phyloP scores from a whole-genome alignment of 2,113 vertebrate genomes.

The Pterocles orientalis region DNA sequence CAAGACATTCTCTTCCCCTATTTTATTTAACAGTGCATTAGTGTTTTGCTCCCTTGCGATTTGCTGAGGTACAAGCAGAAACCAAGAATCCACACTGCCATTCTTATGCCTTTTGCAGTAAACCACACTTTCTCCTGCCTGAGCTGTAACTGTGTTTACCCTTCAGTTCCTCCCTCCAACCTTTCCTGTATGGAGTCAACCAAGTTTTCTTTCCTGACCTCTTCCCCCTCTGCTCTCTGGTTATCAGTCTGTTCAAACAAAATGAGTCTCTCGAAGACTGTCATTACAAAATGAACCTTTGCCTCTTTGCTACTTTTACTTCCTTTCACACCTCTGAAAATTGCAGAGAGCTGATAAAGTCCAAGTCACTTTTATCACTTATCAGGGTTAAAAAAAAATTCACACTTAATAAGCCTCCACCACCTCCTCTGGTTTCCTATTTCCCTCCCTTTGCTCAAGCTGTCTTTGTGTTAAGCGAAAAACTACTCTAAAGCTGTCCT shows the following conservation, averaged over 20 bases:
- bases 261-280: neutral
- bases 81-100: neutral
- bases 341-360: constrained; percentile 10
- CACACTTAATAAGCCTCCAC: constrained; percentile 17
- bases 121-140: neutral
- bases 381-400: neutral
- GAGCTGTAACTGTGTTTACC: neutral
- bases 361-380: neutral
- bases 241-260: constrained; percentile 7
- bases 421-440: constrained; percentile 6
- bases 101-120: neutral
- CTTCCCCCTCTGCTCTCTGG: neutral
- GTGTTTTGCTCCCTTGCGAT: neutral
- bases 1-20: neutral
- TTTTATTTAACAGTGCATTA: neutral
- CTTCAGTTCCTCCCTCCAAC: neutral
- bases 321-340: constrained; percentile 18
- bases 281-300: constrained; percentile 19
- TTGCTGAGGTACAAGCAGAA: neutral
- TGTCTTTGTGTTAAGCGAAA: constrained; percentile 35
- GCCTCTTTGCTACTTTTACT: neutral
- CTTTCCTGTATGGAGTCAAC: neutral
- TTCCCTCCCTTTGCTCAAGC: neutral
- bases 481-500: constrained; percentile 7
- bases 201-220: neutral